Evolutionary conservation across 1,140 invertebrate genomes (phyloP).

Genomic region (Eurosta solidaginis): DNA sequence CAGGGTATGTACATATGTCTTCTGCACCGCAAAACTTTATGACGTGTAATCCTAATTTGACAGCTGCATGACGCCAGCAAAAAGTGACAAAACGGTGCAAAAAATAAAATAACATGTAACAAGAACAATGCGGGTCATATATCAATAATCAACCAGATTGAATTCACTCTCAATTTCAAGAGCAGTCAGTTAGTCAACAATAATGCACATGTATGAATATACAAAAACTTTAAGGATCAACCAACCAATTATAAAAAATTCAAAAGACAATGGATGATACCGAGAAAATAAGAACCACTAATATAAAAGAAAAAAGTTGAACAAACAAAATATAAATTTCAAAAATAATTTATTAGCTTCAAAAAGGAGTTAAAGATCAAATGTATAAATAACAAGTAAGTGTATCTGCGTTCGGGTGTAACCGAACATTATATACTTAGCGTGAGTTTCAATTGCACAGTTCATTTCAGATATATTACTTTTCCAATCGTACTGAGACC

Average conservation of each 20-base stretch:
- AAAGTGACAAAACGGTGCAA: constrained; percentile 11
- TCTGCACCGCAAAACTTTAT: no score
- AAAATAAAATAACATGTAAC: not conserved
- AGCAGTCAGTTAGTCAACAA: not conserved
- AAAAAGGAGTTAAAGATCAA: constrained; percentile 26
- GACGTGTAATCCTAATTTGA: not conserved
- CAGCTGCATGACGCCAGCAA: not conserved
- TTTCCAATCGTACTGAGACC: no score
- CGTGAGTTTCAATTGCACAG: no score
- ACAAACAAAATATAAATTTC: constrained; percentile 20
- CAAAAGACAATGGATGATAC: not conserved
- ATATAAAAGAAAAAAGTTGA: not conserved
- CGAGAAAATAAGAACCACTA: not conserved
- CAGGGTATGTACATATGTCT: no score
- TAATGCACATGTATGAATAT: not conserved
- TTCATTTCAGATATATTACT: no score
- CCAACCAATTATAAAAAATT: not conserved
- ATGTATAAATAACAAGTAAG: constrained; percentile 23
- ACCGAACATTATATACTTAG: no score
- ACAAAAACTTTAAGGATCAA: not conserved
- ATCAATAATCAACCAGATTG: constrained; percentile 15
- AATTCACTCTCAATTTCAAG: constrained; percentile 7
- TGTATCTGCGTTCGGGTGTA: not conserved
- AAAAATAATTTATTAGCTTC: constrained; percentile 27
- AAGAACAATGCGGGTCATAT: constrained; percentile 2